These are phyloP conservation scores for Proterorhinus semilunaris DNA, from an alignment of 2,113 vertebrate species.

Conservation along the genomic window DNA sequence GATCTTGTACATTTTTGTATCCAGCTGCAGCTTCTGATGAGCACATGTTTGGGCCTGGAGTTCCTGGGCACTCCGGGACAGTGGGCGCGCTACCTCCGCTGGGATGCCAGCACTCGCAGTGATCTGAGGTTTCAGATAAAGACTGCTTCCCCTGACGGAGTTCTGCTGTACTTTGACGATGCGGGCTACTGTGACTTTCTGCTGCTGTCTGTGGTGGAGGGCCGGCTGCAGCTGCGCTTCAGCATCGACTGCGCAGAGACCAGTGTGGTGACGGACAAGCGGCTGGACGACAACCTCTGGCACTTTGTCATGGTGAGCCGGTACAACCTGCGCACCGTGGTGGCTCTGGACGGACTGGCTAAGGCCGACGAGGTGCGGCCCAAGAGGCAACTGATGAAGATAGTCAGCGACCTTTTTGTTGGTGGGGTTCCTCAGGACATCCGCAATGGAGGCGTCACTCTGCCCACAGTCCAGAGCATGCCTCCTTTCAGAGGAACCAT, in stretches of 20 bases:
- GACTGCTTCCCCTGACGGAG: conserved; percentile 88
- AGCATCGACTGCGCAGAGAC: conserved; percentile 97
- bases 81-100: conserved; percentile 97
- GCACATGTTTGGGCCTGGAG: conserved; percentile 89
- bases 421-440: conserved; percentile 93
- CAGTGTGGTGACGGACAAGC: conserved; percentile 79
- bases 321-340: conserved; percentile 83
- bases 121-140: conserved; percentile 97
- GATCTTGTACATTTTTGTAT: conserved; percentile 84
- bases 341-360: conserved; percentile 87
- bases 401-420: conserved; percentile 95
- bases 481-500: conserved; percentile 89
- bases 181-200: conserved; percentile 97
- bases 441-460: conserved; percentile 85
- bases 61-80: conserved; percentile 93
- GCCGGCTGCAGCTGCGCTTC: conserved; percentile 89
- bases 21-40: conserved; percentile 86
- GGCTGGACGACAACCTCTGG: conserved; percentile 89
- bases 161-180: conserved; percentile 97
- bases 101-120: conserved; percentile 94
- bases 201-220: conserved; percentile 88
- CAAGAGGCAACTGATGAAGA: conserved; percentile 91
- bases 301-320: conserved; percentile 90
- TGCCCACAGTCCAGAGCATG: conserved; percentile 83
- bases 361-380: conserved; percentile 84